phyloP scores from a whole-genome alignment of 2,113 vertebrate genomes.

The Salvator merianae region DNA sequence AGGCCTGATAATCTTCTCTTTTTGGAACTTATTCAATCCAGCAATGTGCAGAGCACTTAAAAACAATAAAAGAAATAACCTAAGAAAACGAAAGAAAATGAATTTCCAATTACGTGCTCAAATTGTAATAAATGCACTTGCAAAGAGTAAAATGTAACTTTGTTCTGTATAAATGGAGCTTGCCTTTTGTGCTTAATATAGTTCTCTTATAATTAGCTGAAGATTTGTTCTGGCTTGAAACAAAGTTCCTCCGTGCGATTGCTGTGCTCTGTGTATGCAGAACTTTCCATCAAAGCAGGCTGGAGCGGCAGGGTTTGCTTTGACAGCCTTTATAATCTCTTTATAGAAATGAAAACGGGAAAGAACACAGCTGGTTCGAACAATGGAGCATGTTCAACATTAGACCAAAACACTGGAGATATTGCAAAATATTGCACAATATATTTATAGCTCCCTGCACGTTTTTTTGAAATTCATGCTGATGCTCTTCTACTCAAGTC shows the following conservation, averaged over 20 bases:
- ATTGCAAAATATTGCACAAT: conserved; percentile 85
- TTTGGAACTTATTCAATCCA: conserved; percentile 64
- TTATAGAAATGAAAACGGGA: conserved; percentile 82
- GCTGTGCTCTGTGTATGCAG: conserved; percentile 82
- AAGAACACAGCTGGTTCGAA: conserved; percentile 85
- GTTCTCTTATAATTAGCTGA: conserved; percentile 86
- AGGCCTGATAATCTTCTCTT: conserved; percentile 68
- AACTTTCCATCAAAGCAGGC: conserved; percentile 83
- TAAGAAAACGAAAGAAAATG: conserved; percentile 80
- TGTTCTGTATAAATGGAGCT: conserved; percentile 82
- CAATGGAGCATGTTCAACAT: conserved; percentile 82
- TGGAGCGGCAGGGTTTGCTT: conserved; percentile 77
- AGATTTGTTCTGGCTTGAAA: conserved; percentile 86
- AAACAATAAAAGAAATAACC: conserved; percentile 83
- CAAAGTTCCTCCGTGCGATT: conserved; percentile 86
- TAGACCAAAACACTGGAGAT: conserved; percentile 84
- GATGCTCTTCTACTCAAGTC: conserved; percentile 74
- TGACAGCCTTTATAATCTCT: conserved; percentile 84
- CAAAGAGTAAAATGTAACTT: conserved; percentile 83
- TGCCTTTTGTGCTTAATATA: conserved; percentile 87
- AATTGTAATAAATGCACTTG: conserved; percentile 76
- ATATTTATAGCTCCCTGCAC: conserved; percentile 80
- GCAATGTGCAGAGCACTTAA: conserved; percentile 73
- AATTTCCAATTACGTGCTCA: conserved; percentile 82
- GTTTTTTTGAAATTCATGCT: conserved; percentile 83